A percentile compares a stretch with the other conserved stretches of the same genome.
These are phyloP conservation scores for Brachionus manjavacas DNA, from an alignment of 1,140 invertebrate genomes.

Conservation along the genomic window DNA sequence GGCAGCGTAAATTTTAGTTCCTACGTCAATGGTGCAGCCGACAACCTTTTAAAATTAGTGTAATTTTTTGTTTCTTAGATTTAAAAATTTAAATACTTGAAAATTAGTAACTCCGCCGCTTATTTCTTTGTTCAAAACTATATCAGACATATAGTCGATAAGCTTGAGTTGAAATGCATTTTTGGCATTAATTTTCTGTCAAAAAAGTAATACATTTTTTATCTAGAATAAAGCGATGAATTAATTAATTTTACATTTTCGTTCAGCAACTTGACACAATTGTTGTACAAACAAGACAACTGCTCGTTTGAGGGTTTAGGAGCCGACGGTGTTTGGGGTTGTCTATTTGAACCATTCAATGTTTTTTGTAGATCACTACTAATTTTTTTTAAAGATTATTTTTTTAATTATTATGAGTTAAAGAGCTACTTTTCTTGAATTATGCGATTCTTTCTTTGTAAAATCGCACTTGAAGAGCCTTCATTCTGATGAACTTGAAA, in stretches of 20 bases:
- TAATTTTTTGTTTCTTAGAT: too few relatives aligned
- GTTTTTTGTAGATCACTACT: neutral
- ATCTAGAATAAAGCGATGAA: neutral
- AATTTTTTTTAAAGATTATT: neutral
- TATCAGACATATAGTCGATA: constrained; percentile 38
- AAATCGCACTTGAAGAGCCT: neutral
- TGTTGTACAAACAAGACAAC: constrained; percentile 37
- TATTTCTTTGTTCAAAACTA: constrained; percentile 24
- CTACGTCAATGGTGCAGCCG: constrained; percentile 37
- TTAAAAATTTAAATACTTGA: neutral
- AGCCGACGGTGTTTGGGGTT: neutral
- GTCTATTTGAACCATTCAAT: neutral
- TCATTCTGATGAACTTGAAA: constrained; percentile 7
- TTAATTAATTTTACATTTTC: neutral
- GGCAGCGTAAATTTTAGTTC: constrained; percentile 37
- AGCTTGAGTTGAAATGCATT: constrained; percentile 39
- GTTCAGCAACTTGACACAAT: constrained; percentile 37
- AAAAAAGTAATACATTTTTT: neutral
- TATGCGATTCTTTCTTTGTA: neutral
- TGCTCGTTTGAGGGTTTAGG: constrained; percentile 34
- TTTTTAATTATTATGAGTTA: neutral
- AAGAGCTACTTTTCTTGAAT: neutral
- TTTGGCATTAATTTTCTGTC: constrained; percentile 39
- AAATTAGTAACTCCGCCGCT: constrained; percentile 25
- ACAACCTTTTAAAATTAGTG: neutral